These are phyloP conservation scores for Antheraea assamensis DNA, from an alignment of 2,888 invertebrate genomes.

Conservation along the genomic window DNA sequence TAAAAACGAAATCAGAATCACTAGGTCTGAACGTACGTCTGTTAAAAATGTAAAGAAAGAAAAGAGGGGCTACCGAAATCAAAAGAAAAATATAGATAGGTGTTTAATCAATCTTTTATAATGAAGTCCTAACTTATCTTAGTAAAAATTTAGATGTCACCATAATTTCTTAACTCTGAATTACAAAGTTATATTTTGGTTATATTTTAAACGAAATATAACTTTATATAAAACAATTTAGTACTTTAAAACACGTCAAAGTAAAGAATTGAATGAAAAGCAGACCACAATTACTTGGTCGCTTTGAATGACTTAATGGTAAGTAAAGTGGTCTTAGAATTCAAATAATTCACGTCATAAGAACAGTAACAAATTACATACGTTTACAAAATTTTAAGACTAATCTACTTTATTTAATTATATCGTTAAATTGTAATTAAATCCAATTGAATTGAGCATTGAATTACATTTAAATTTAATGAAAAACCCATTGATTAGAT, in stretches of 20 bases:
- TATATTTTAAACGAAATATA: not conserved
- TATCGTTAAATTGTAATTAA: too few species aligned
- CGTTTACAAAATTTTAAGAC: not conserved
- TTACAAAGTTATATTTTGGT: not conserved
- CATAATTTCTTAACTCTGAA: not conserved
- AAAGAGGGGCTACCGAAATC: not conserved
- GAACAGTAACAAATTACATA: not conserved
- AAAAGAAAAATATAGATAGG: not conserved
- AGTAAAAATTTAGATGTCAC: not conserved
- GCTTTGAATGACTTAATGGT: constrained; percentile 3
- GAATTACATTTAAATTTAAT: not conserved
- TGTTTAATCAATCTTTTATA: not conserved
- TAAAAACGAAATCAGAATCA: too few species aligned
- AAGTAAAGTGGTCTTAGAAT: not conserved
- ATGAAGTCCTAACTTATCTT: not conserved
- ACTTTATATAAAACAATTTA: not conserved
- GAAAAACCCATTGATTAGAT: not conserved
- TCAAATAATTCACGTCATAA: not conserved
- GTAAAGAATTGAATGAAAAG: not conserved
- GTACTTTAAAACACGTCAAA: constrained; percentile 5
- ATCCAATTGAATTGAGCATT: too few species aligned
- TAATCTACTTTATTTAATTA: not conserved
- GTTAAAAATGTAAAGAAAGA: too few species aligned
- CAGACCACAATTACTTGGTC: not conserved
- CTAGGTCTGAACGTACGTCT: too few species aligned